A percentile compares a stretch with the other conserved stretches of the same genome.
These are phyloP conservation scores for Okamejei kenojei DNA, from an alignment of 2,797 vertebrate species.

Conservation along the genomic window DNA sequence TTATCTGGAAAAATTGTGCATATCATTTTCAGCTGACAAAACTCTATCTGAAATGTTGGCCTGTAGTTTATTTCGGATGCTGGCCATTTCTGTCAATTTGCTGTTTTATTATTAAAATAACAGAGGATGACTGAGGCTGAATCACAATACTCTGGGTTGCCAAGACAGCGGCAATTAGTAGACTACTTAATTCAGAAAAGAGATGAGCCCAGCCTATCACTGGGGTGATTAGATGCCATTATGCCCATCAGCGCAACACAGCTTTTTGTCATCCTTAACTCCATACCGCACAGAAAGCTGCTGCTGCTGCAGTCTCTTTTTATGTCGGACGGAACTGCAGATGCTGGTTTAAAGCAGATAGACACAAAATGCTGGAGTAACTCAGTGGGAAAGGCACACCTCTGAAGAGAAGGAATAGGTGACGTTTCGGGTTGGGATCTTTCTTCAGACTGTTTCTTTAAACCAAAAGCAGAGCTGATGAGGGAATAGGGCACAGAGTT, in stretches of 20 bases:
- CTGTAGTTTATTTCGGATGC: not conserved
- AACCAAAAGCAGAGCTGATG: too few species aligned
- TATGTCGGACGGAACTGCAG: too few species aligned
- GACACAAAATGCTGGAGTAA: too few species aligned
- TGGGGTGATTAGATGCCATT: not conserved
- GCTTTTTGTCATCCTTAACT: not conserved
- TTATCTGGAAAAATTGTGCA: not conserved
- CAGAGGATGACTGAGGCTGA: not conserved
- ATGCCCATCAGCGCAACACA: not conserved
- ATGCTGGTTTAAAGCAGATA: too few species aligned
- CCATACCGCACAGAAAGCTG: not conserved
- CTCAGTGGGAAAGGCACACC: too few species aligned
- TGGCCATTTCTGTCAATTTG: not conserved
- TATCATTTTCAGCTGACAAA: not conserved
- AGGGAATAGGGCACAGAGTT: too few species aligned
- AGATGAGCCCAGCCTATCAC: not conserved
- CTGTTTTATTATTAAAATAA: not conserved
- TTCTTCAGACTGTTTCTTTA: too few species aligned
- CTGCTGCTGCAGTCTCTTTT: not conserved
- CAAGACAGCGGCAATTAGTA: slow-evolving; percentile 3
- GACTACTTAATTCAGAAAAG: not conserved
- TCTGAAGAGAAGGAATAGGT: too few species aligned
- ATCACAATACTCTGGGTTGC: not conserved
- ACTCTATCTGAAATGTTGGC: not conserved
- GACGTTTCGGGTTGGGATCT: too few species aligned